Conservation (phyloP, 1,140 invertebrate genomes). For the Macrobrachium nipponense region DNA sequence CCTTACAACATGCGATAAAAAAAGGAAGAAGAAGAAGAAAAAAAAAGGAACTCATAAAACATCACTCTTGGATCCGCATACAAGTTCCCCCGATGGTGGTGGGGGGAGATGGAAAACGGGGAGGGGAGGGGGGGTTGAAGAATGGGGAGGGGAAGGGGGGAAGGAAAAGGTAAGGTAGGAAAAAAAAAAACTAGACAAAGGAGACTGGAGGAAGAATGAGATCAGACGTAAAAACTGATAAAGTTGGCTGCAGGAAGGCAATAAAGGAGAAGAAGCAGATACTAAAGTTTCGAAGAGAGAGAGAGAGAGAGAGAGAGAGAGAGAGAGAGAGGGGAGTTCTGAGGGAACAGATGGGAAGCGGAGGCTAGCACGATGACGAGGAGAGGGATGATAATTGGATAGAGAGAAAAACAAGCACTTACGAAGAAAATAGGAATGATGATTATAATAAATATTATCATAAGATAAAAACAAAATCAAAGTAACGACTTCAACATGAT, state of each 20-base stretch:
- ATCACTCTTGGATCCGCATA: too few species aligned
- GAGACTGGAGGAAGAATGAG: not conserved
- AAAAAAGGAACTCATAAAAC: too few species aligned
- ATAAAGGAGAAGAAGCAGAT: not conserved
- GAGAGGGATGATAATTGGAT: slow-evolving; percentile 6
- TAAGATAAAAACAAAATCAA: too few species aligned
- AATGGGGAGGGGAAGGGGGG: not conserved
- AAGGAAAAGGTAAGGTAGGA: not conserved
- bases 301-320: slow-evolving; percentile 3
- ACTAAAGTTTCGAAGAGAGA: not conserved
- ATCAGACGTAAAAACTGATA: too few species aligned
- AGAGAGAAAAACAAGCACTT: too few species aligned
- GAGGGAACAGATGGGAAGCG: not conserved
- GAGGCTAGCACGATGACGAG: not conserved
- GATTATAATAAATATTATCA: too few species aligned
- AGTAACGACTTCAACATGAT: too few species aligned
- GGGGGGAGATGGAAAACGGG: not conserved
- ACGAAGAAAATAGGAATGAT: too few species aligned
- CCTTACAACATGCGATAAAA: too few species aligned
- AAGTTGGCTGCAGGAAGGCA: not conserved
- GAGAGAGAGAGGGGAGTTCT: not conserved
- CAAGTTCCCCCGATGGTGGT: not conserved
- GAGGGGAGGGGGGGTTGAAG: not conserved
- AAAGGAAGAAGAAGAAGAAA: too few species aligned
- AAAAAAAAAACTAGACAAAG: not conserved